Evolutionary conservation across 1,140 invertebrate genomes (phyloP).

Genomic region (Solenopsis fugax): DNA sequence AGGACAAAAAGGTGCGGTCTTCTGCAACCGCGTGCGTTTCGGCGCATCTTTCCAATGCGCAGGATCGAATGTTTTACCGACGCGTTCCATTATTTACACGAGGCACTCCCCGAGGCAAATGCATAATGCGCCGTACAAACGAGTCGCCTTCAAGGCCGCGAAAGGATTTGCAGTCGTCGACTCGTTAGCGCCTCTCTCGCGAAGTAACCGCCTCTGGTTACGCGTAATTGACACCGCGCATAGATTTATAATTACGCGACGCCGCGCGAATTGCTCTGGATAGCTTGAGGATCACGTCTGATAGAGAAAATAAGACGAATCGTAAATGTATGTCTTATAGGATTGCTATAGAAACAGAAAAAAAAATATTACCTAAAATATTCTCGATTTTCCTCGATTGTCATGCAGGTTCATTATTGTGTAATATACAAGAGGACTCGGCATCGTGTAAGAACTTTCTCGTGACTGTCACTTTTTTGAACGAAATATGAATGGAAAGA

Average conservation of each 20-base stretch:
- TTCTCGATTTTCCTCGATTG: no score
- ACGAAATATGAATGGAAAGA: no score
- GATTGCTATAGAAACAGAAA: no score
- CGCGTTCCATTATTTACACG: conserved; percentile 49
- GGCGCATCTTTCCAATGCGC: neutral
- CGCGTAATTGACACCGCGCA: conserved; percentile 51
- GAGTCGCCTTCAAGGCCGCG: conserved; percentile 39
- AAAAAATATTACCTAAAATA: no score
- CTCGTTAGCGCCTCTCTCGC: conserved; percentile 5
- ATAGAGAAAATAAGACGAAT: neutral
- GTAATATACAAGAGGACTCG: no score
- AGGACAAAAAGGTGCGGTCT: neutral
- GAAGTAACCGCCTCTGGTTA: neutral
- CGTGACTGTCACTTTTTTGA: no score
- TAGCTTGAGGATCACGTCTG: neutral
- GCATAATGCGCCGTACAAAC: conserved; percentile 51
- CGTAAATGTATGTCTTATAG: no score
- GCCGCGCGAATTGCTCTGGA: neutral
- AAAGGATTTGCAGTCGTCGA: conserved; percentile 30
- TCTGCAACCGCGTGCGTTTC: conserved; percentile 5
- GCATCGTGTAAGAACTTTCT: no score
- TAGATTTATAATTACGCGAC: conserved; percentile 53
- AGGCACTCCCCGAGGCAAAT: conserved; percentile 46
- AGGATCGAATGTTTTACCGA: conserved; percentile 15
- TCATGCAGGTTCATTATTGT: no score